Evolutionary conservation across 1,140 invertebrate species (phyloP), one percentile per base, ranked within the genome.

Genomic region (Hycleus phaleratus): DNA sequence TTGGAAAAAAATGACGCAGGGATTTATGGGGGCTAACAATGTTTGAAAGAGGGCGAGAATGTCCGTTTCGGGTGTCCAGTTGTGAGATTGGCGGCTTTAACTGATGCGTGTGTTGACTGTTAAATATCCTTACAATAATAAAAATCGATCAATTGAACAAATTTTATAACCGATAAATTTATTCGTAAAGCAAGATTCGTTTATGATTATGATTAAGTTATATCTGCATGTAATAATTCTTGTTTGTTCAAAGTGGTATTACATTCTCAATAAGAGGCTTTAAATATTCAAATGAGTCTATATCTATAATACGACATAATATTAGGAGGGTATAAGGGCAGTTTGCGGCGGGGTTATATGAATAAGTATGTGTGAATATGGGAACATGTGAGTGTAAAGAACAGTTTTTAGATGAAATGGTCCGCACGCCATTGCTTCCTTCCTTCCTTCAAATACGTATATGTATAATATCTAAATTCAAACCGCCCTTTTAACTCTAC

Each of bases 11-110:
- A 69, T 69, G 68, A 69, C 68, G 66, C 60, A 56, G 67, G 69
- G 69, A 71, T 71, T 71, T 71, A 71, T 71, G 66, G 64, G 18
- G 66, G 66, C 66, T 69, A 65, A 68, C 64, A 66, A 68, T 64
- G 66, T 69, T 68, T 59, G 62, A 54, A 66, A 62, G 63, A 66
- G 67, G 68, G 67, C 65, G 62, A 64, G 66, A 63, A 56, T 57
- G 64, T 49, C 63, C 51, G 62, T 50, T 58, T 49, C 56, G 49
- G 43, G 42, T 55, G 62, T 60, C 61, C 64, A 64, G 51, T 63
- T 58, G 18, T 18, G 58, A 68, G 68, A 69, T 69, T 69, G 68
- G 57, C 61, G 64, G 68, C 46, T 63, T 63, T 63, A 63, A 49
- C 46, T 25, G 46, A 58, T 26, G 43, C 61, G 61, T 63, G 61